Base-by-base conservation (phyloP, 2,888 invertebrate species). In the Harpalus rufipes region DNA sequence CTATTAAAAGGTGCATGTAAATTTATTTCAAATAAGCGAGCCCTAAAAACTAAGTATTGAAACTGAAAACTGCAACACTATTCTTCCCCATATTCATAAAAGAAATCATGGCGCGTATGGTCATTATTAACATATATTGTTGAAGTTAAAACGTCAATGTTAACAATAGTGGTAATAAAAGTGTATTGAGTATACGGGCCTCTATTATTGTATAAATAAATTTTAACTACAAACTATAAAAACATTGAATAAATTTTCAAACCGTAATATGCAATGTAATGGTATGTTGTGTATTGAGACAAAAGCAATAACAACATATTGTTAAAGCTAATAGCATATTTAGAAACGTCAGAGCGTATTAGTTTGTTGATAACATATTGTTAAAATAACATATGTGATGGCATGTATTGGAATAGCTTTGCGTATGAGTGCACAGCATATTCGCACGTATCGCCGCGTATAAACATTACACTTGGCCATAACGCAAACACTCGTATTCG, bases 401-500 rank as follows among this genome's bases (percentile, higher is more conserved):
- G 41, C 41, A 74, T 41, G 72, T 74, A 74, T 74, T 14, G 21
- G 14, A 74, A 74, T 74, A 74, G 72, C 44, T 74, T 44, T 44
- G 72, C 72, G 72, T 74, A 74, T 63, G 63, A 63, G 63, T 63
- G 14, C 41, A 44, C 18, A n/a, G 44, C 44, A 74, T 74, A 74
- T 74, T 44, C 44, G 18, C 72, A 74, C 72, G 72, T 74, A 65
- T 65, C 65, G 10, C 65, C 65, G 65, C 65, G n/a, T 65, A 74
- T 74, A 74, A 74, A 74, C 72, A 74, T 74, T 74, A 74, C 72
- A 74, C n/a, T 74, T 74, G 72, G 44, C 72, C 72, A 74, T 74
- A 74, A 74, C 72, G 72, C 72, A 68, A 21, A 68, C 32, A 51
- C 44, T 51, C 63, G 59, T 59, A 63, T 63, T 25, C 63, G 59